Base-by-base conservation (phyloP, 2,888 invertebrate genomes). In the Andrena bicolor region DNA sequence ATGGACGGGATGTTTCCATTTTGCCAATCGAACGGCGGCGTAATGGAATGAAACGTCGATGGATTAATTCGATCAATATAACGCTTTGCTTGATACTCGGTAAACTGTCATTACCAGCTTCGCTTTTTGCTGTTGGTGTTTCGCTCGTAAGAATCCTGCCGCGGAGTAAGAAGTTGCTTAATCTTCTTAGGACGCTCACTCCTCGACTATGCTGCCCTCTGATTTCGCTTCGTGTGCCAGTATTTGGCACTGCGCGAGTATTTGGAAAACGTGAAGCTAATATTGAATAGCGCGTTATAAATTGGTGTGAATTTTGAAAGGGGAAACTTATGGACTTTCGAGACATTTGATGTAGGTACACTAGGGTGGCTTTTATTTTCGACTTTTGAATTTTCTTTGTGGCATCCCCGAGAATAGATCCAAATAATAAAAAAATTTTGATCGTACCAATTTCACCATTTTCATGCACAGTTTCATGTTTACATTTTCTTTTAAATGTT, bases 81-180 rank as follows among this genome's bases (percentile, higher is more conserved):
- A 76, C 69, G 77, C 82, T 61, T 56, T 71, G 80, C 76, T 80
- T 86, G 86, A 86, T 81, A 73, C 75, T 70, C 80, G 56, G 61
- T 80, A 66, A 82, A 86, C 86, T 80, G 87, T 86, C 83, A 73
- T 86, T 84, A 87, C 86, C 85, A 82, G 83, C 82, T 85, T 78
- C 85, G 78, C 71, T 49, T 35, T 82, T 73, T 74, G 70, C 70
- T 84, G 86, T 84, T 86, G 65, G 69, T 84, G 82, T 84, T 84
- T 74, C 73, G 69, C 51, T 53, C 70, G 76, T 69, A 80, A 80
- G 81, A 84, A 69, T 49, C 63, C 58, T 49, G 32, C 41, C 75
- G 53, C 77, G 64, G 65, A 86, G 86, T 86, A 79, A 78, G 82
- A 86, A 86, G 86, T 86, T 86, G 61, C 78, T 82, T 86, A 86